These are phyloP conservation scores for Bufo gargarizans DNA, from an alignment of 2,113 vertebrate genomes.

Conservation along the genomic window DNA sequence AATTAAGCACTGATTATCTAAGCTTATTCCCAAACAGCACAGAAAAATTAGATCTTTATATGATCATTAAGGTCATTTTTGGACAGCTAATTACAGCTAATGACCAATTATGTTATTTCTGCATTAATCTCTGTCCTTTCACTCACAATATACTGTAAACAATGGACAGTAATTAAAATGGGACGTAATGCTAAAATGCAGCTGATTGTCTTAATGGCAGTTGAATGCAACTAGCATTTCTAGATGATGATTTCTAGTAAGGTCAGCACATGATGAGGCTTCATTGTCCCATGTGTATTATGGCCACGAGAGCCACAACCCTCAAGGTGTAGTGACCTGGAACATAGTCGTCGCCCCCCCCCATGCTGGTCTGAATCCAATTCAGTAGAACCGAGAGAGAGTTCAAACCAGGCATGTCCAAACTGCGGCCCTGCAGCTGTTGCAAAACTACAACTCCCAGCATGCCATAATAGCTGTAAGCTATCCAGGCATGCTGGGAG, in stretches of 20 bases:
- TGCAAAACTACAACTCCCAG: no score
- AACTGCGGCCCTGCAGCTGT: no score
- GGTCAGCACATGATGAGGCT: background rate
- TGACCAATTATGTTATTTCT: slow-evolving; percentile 10
- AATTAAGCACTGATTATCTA: slow-evolving; percentile 6
- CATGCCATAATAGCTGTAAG: no score
- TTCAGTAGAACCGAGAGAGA: no score
- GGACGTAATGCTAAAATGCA: background rate
- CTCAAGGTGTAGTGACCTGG: no score
- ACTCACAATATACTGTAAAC: background rate
- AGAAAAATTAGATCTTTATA: slow-evolving; percentile 15
- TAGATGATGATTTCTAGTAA: background rate
- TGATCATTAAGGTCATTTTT: slow-evolving; percentile 14
- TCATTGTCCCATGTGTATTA: no score
- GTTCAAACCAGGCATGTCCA: no score
- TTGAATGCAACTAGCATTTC: background rate
- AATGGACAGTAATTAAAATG: slow-evolving; percentile 6
- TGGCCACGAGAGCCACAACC: no score
- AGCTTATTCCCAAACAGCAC: slow-evolving; percentile 2
- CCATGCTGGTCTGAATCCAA: no score
- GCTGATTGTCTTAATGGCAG: background rate
- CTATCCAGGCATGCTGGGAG: no score
- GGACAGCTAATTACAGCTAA: slow-evolving; percentile 5
- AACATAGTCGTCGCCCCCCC: no score
- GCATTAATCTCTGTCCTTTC: background rate